These are phyloP conservation scores for Vultur gryphus DNA, from an alignment of 2,797 vertebrate genomes.

Conservation along the genomic window DNA sequence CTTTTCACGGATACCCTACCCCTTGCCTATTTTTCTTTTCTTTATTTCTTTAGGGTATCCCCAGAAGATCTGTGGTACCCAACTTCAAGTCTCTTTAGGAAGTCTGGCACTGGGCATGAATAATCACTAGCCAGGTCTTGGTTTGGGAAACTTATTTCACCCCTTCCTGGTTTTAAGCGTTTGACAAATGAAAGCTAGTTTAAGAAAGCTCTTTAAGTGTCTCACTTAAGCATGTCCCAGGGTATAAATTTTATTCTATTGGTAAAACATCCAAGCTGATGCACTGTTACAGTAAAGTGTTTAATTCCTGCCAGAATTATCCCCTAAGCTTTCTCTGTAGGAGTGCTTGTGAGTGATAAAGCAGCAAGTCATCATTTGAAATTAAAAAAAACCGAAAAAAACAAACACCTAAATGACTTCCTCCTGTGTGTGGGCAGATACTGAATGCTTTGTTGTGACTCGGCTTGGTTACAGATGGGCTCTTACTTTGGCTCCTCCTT, in stretches of 20 bases:
- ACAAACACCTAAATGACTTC: background rate
- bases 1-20: background rate
- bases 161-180: background rate
- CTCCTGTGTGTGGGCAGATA: constrained; percentile 67
- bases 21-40: background rate
- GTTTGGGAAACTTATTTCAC: background rate
- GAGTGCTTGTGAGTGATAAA: background rate
- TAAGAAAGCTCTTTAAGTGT: background rate
- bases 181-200: background rate
- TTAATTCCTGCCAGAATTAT: background rate
- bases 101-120: background rate
- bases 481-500: constrained; percentile 99
- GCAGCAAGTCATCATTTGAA: background rate
- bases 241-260: background rate
- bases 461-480: constrained; percentile 98
- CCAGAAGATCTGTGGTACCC: background rate
- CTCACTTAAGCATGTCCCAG: background rate
- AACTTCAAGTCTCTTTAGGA: background rate
- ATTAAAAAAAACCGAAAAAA: background rate
- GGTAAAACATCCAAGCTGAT: background rate
- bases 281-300: background rate
- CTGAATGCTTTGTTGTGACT: constrained; percentile 88
- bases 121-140: background rate
- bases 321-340: background rate
- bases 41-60: background rate